A percentile compares a stretch with the other conserved stretches of the same genome.
phyloP scores from a whole-genome alignment of 2,797 vertebrate species.

The Enteromius viviparus region DNA sequence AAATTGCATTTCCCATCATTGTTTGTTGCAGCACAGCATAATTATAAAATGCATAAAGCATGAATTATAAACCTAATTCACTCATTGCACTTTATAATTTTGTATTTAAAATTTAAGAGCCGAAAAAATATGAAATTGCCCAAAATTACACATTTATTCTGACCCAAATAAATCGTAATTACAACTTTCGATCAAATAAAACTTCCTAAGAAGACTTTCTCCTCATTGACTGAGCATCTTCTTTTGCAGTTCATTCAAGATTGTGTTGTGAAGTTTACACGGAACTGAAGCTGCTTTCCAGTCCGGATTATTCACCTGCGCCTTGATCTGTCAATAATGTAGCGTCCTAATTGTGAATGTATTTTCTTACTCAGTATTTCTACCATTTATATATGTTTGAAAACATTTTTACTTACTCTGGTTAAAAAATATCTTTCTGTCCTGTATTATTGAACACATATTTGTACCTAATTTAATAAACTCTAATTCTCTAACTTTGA shows the following conservation, averaged over 20 bases:
- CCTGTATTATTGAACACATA: conserved; percentile 31
- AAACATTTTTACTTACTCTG: conserved; percentile 41
- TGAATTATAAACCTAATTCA: background rate
- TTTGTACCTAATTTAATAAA: conserved; percentile 57
- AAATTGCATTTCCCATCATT: background rate
- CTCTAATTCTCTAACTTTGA: background rate
- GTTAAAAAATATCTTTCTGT: conserved; percentile 9
- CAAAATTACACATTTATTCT: background rate
- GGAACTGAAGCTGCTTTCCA: conserved; percentile 29
- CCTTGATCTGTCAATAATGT: conserved; percentile 53
- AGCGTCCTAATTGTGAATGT: conserved; percentile 35
- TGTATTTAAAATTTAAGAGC: background rate
- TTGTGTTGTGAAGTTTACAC: conserved; percentile 85
- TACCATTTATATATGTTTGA: conserved; percentile 24
- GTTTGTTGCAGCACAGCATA: background rate
- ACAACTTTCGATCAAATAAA: background rate
- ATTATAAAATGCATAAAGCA: background rate
- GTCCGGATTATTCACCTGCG: conserved; percentile 50
- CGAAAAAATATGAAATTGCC: background rate
- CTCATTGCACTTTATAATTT: background rate
- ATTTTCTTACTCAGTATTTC: conserved; percentile 29
- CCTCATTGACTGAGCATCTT: conserved; percentile 34
- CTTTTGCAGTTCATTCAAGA: conserved; percentile 92
- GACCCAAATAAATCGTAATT: background rate
- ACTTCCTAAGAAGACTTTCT: background rate